These are phyloP conservation scores for Psix sp. DNA, from an alignment of 1,140 invertebrate species.

Conservation along the genomic window DNA sequence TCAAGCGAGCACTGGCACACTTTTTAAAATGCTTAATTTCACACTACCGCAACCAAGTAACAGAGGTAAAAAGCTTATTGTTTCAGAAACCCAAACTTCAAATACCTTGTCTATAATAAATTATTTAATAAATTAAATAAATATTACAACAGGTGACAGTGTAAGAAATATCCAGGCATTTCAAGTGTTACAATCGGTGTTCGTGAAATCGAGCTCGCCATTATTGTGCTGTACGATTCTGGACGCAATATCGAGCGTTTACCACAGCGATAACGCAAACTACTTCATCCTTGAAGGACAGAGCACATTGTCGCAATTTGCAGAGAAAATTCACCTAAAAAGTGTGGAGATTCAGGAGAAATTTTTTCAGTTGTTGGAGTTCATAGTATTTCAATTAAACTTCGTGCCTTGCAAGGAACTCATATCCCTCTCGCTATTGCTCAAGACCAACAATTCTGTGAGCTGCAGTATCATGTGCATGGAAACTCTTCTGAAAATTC, in stretches of 20 bases:
- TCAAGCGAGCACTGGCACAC: slow-evolving; percentile 88
- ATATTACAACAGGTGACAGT: slow-evolving; percentile 78
- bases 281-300: slow-evolving; percentile 99
- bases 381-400: slow-evolving; percentile 97
- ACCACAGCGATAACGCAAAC: slow-evolving; percentile 98
- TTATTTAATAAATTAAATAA: slow-evolving; percentile 5
- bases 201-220: slow-evolving; percentile 91
- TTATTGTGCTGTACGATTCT: slow-evolving; percentile 92
- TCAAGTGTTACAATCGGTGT: slow-evolving; percentile 95
- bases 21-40: slow-evolving; percentile 96
- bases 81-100: no score
- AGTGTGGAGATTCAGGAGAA: slow-evolving; percentile 94
- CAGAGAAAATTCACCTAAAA: slow-evolving; percentile 95
- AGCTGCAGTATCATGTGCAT: slow-evolving; percentile 91
- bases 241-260: slow-evolving; percentile 97
- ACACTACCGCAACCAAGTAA: slow-evolving; percentile 92
- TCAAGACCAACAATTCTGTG: slow-evolving; percentile 89
- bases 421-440: slow-evolving; percentile 94
- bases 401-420: slow-evolving; percentile 99
- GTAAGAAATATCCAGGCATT: slow-evolving; percentile 97
- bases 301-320: slow-evolving; percentile 96
- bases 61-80: slow-evolving; percentile 86
- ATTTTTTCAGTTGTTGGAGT: slow-evolving; percentile 96
- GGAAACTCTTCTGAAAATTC: slow-evolving; percentile 91
- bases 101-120: no score